Evolutionary conservation across 2,113 vertebrate species (phyloP).

Genomic region (Chloropsis cyanopogon): DNA sequence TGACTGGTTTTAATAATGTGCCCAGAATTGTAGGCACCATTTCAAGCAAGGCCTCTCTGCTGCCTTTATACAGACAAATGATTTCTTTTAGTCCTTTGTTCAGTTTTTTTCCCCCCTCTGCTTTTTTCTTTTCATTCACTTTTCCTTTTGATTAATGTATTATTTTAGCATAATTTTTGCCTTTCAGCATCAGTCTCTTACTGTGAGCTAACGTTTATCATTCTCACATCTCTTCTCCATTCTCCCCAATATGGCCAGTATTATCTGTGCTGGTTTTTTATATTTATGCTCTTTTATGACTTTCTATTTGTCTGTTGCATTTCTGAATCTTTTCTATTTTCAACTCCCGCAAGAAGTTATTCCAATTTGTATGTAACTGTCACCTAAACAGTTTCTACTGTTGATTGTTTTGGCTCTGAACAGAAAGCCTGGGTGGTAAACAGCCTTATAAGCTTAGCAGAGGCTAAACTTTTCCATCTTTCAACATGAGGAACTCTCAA

Average conservation of each 20-base stretch:
- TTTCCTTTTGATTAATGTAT: slow-evolving; percentile 66
- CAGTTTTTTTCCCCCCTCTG: neutral
- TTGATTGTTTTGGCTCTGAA: slow-evolving; percentile 15
- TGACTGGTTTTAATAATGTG: neutral
- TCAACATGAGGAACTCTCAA: neutral
- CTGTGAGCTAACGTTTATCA: slow-evolving; percentile 57
- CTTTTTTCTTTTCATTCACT: slow-evolving; percentile 45
- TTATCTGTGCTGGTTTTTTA: neutral
- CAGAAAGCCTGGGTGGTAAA: slow-evolving; percentile 24
- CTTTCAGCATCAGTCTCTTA: slow-evolving; percentile 55
- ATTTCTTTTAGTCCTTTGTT: slow-evolving; percentile 51
- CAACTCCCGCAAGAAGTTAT: neutral
- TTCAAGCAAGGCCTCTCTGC: slow-evolving; percentile 3
- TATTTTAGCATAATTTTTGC: slow-evolving; percentile 70
- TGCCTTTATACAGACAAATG: slow-evolving; percentile 10
- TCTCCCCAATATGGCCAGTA: neutral
- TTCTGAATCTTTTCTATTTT: slow-evolving; percentile 13
- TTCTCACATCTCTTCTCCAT: neutral
- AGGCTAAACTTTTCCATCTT: slow-evolving; percentile 30
- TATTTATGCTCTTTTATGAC: slow-evolving; percentile 12
- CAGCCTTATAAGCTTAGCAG: neutral
- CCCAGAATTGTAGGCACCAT: neutral
- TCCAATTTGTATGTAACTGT: slow-evolving; percentile 16
- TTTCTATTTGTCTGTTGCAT: slow-evolving; percentile 1
- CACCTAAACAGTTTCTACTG: slow-evolving; percentile 1